These are phyloP conservation scores for Uria lomvia DNA, from an alignment of 2,113 vertebrate species.

Conservation along the genomic window DNA sequence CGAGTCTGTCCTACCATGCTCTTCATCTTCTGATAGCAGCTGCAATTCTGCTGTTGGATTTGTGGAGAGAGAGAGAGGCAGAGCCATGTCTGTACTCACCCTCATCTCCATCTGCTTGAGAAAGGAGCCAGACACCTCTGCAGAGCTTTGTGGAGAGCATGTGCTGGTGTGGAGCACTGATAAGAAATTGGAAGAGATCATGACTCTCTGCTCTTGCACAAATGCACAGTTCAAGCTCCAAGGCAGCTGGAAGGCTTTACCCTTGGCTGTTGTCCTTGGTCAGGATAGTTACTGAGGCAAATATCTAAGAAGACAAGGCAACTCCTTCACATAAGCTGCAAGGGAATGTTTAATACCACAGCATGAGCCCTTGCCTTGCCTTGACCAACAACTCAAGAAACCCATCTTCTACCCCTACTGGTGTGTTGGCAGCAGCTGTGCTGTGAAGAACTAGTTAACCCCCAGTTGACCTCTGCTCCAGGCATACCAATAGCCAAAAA, in stretches of 20 bases:
- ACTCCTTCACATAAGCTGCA: background rate
- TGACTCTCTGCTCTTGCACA: background rate
- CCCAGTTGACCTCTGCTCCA: background rate
- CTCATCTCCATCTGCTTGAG: background rate
- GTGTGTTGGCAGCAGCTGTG: background rate
- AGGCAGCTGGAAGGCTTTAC: background rate
- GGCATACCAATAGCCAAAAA: background rate
- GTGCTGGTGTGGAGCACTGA: background rate
- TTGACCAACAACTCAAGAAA: background rate
- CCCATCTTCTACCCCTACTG: background rate
- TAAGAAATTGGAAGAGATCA: background rate
- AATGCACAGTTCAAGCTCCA: background rate
- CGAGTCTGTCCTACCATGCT: background rate
- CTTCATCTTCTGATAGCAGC: background rate
- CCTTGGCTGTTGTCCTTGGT: background rate
- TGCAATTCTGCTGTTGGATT: background rate
- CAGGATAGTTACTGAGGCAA: background rate
- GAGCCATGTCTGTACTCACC: background rate
- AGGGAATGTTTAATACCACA: background rate
- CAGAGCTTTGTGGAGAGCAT: background rate
- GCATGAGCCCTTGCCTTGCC: background rate
- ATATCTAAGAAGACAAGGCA: background rate
- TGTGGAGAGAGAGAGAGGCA: background rate
- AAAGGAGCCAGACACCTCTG: background rate
- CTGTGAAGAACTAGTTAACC: background rate